Percentiles rank a stretch among this genome's conserved stretches.
These are phyloP conservation scores for Cynocephalus volans DNA, from an alignment of 2,113 vertebrate genomes.

Conservation along the genomic window DNA sequence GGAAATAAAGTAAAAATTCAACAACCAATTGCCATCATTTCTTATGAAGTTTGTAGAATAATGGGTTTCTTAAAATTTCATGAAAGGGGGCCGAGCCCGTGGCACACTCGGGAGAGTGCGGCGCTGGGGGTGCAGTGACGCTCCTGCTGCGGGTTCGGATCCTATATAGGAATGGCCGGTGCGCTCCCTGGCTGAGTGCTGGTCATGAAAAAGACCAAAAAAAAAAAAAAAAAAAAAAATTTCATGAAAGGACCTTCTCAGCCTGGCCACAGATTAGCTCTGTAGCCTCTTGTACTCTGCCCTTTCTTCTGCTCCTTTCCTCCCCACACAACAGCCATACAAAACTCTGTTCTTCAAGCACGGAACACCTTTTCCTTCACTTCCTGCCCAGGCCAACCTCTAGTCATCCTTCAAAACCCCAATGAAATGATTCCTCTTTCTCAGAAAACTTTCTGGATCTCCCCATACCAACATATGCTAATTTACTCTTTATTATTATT, in stretches of 20 bases:
- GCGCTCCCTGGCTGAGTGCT: too few relatives aligned
- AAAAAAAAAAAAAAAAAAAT: too few relatives aligned
- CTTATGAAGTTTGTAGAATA: not conserved
- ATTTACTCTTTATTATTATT: not conserved
- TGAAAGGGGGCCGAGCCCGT: too few relatives aligned
- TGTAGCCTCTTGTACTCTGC: not conserved
- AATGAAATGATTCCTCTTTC: not conserved
- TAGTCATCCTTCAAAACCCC: not conserved
- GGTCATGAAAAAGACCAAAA: too few relatives aligned
- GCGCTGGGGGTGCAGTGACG: too few relatives aligned
- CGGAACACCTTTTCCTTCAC: not conserved
- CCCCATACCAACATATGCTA: rapidly evolving
- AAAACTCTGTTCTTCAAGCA: not conserved
- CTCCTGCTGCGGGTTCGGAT: too few relatives aligned
- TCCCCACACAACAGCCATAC: rapidly evolving
- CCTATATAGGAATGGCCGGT: too few relatives aligned
- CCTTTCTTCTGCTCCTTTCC: not conserved
- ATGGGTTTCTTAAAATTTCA: not conserved
- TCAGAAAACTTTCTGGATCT: not conserved
- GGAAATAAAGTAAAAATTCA: not conserved
- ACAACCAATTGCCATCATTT: rapidly evolving
- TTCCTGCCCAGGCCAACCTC: not conserved
- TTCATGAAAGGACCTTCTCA: not conserved
- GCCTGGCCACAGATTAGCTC: not conserved
- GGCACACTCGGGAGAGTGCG: too few relatives aligned